Evolutionary conservation across 2,113 vertebrate genomes (phyloP).

Genomic region (Cricetomys ansorgei): DNA sequence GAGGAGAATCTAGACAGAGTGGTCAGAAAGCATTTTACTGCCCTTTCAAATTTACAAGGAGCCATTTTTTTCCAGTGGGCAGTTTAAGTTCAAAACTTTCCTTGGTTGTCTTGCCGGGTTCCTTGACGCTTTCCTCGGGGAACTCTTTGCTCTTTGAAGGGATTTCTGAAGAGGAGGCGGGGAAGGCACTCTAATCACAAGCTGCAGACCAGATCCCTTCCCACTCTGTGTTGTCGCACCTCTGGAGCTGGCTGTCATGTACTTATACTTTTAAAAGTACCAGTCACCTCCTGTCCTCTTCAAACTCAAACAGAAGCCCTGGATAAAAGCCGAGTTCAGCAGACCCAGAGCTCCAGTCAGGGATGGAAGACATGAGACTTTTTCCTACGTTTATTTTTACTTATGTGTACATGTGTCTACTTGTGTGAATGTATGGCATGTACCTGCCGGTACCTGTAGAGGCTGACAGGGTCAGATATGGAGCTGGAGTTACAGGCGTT

Average conservation of each 20-base stretch:
- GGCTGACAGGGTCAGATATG: background rate
- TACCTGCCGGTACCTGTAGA: background rate
- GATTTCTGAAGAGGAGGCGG: slow-evolving; percentile 40
- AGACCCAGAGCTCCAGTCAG: background rate
- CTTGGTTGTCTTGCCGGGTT: background rate
- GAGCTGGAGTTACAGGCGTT: background rate
- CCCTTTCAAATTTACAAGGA: slow-evolving; percentile 16
- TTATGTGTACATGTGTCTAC: background rate
- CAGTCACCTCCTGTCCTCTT: background rate
- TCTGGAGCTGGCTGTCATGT: slow-evolving; percentile 5
- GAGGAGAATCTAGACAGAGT: background rate
- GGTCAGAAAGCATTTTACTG: slow-evolving; percentile 33
- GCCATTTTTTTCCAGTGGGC: slow-evolving; percentile 53
- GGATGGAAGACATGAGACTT: background rate
- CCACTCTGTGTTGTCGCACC: background rate
- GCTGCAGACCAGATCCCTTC: slow-evolving; percentile 11
- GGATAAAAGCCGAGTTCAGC: background rate
- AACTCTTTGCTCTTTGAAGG: slow-evolving; percentile 37
- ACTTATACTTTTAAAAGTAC: slow-evolving; percentile 25
- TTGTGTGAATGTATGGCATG: background rate
- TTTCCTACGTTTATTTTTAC: background rate
- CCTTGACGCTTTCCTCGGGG: slow-evolving; percentile 44
- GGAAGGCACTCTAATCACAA: slow-evolving; percentile 23
- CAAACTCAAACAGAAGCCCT: background rate
- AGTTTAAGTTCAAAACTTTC: slow-evolving; percentile 56